Conservation (phyloP, 1,140 invertebrate species). For the Leptestheria dahalacensis region DNA sequence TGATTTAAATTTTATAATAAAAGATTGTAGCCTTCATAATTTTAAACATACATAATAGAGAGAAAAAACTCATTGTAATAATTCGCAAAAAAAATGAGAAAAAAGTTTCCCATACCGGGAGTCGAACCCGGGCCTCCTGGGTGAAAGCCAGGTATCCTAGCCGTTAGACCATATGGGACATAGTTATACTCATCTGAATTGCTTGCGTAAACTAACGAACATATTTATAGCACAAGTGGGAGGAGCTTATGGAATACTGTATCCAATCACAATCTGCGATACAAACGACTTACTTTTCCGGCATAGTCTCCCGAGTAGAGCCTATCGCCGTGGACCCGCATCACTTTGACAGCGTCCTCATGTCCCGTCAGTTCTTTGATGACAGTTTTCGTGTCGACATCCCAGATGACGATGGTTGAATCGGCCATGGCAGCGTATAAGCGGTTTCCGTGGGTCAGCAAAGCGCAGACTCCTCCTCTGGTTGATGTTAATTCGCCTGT, state of each 20-base stretch:
- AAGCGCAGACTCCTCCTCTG: background rate
- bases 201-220: too few relatives aligned
- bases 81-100: too few relatives aligned
- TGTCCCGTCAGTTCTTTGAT: slow-evolving; percentile 2
- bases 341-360: background rate
- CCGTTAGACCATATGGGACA: background rate
- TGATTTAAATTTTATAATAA: background rate
- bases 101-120: background rate
- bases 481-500: background rate
- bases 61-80: too few relatives aligned
- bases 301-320: background rate
- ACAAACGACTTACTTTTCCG: background rate
- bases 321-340: background rate
- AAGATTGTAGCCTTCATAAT: background rate
- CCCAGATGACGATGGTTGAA: slow-evolving; percentile 4
- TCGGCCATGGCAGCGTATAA: slow-evolving; percentile 1
- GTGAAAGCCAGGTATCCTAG: background rate
- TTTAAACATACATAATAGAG: background rate
- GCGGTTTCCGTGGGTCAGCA: background rate
- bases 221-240: background rate
- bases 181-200: too few relatives aligned
- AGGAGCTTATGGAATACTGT: background rate
- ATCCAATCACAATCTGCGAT: background rate
- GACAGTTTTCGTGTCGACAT: background rate
- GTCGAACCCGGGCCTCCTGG: background rate